phyloP scores from a whole-genome alignment of 2,797 vertebrate genomes.

The Kryptopterus vitreolus region DNA sequence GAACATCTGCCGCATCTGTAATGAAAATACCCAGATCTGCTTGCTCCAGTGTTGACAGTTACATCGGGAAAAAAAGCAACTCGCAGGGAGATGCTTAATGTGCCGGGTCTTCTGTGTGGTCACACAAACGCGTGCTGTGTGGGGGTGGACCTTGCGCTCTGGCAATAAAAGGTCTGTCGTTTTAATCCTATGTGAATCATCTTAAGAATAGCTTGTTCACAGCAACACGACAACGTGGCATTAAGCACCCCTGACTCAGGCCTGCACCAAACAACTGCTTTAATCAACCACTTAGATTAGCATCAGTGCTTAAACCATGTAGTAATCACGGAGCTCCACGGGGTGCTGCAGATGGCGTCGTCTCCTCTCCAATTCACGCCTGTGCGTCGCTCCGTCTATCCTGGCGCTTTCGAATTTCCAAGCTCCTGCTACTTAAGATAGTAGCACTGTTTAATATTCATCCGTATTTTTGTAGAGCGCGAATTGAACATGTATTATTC shows the following conservation, averaged over 20 bases:
- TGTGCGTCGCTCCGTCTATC: constrained; percentile 33
- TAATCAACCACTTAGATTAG: constrained; percentile 53
- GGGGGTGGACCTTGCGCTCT: constrained; percentile 16
- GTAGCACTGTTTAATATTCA: constrained; percentile 49
- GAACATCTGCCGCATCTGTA: constrained; percentile 11
- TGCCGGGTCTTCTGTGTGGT: neutral
- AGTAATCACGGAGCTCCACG: constrained; percentile 17
- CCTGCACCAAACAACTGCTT: constrained; percentile 26
- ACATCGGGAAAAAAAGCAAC: neutral
- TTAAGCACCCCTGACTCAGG: constrained; percentile 39
- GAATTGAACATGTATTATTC: constrained; percentile 58
- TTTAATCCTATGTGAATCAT: constrained; percentile 33
- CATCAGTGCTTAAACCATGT: constrained; percentile 38
- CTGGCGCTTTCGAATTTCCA: constrained; percentile 20
- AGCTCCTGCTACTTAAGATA: constrained; percentile 23
- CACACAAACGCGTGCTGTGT: neutral
- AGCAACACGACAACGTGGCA: constrained; percentile 42
- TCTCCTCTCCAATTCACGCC: constrained; percentile 1
- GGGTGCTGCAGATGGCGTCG: constrained; percentile 29
- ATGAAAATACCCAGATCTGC: neutral
- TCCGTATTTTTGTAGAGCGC: constrained; percentile 36
- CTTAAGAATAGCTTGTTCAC: constrained; percentile 43
- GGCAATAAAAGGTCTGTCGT: constrained; percentile 20
- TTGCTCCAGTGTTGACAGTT: constrained; percentile 8
- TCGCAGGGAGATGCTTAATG: neutral